phyloP scores from a whole-genome alignment of 2,113 vertebrate genomes.

The Mola mola region DNA sequence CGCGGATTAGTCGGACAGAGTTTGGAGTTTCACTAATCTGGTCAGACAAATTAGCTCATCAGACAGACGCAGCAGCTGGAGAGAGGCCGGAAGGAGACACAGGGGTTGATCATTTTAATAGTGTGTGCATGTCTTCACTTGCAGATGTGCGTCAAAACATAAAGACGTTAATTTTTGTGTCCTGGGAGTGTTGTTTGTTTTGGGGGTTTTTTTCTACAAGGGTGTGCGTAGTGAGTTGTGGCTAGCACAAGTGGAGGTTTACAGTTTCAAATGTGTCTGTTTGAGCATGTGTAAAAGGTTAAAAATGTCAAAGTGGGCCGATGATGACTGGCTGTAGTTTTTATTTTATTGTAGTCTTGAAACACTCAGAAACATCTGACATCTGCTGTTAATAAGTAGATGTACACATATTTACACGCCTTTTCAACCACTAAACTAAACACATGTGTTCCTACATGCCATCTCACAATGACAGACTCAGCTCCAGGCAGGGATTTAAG shows the following conservation, averaged over 20 bases:
- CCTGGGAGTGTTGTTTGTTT: slow-evolving; percentile 34
- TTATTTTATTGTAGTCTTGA: slow-evolving; percentile 15
- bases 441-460: slow-evolving; percentile 52
- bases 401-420: slow-evolving; percentile 42
- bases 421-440: slow-evolving; percentile 42
- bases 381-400: slow-evolving; percentile 51
- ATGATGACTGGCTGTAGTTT: slow-evolving; percentile 27
- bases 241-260: slow-evolving; percentile 32
- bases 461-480: slow-evolving; percentile 8
- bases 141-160: slow-evolving; percentile 19
- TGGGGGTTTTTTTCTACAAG: too few relatives aligned
- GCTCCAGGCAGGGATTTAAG: slow-evolving; percentile 23
- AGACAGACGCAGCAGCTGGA: slow-evolving; percentile 26
- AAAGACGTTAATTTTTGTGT: slow-evolving; percentile 28
- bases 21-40: slow-evolving; percentile 39
- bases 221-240: slow-evolving; percentile 37
- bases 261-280: slow-evolving; percentile 25
- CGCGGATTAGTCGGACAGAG: not conserved
- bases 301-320: not conserved
- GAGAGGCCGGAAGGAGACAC: slow-evolving; percentile 7
- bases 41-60: slow-evolving; percentile 4
- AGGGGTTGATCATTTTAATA: slow-evolving; percentile 32
- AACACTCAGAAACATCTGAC: slow-evolving; percentile 55
- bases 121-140: slow-evolving; percentile 8
- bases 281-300: slow-evolving; percentile 20